Percentiles rank a stretch among this genome's conserved stretches.
Conservation (phyloP, 2,797 vertebrate genomes). For the Aselliscus stoliczkanus region DNA sequence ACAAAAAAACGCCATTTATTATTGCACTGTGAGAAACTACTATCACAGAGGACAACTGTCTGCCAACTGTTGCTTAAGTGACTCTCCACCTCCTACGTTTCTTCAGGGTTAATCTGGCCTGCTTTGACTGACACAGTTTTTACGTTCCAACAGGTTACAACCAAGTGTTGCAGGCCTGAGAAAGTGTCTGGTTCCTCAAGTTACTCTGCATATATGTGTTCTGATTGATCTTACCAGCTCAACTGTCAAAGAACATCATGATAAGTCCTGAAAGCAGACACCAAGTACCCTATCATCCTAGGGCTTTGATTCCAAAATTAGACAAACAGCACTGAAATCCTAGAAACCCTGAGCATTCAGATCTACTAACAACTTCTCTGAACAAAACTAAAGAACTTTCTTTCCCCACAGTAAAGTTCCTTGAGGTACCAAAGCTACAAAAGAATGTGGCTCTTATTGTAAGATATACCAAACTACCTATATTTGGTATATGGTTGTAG, state of each 20-base stretch:
- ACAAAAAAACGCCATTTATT: constrained; percentile 24
- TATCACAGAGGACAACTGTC: background rate
- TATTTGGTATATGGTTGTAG: background rate
- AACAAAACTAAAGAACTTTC: background rate
- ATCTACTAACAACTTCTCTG: background rate
- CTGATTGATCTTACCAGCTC: background rate
- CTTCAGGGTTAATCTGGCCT: background rate
- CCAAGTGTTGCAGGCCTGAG: background rate
- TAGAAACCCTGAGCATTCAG: background rate
- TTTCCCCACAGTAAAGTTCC: background rate
- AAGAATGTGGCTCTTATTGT: background rate
- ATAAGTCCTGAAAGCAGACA: background rate
- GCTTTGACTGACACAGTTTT: background rate
- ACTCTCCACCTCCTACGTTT: background rate
- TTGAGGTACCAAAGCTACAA: background rate
- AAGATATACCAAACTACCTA: background rate
- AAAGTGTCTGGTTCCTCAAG: background rate
- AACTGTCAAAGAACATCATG: background rate
- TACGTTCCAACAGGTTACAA: background rate
- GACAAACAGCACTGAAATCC: background rate
- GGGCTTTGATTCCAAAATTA: constrained; percentile 12
- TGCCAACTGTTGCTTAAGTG: background rate
- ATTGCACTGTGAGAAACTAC: background rate
- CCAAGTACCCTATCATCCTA: background rate
- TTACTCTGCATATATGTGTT: constrained; percentile 13